phyloP scores from a whole-genome alignment of 2,113 vertebrate genomes.

The Osmerus mordax region DNA sequence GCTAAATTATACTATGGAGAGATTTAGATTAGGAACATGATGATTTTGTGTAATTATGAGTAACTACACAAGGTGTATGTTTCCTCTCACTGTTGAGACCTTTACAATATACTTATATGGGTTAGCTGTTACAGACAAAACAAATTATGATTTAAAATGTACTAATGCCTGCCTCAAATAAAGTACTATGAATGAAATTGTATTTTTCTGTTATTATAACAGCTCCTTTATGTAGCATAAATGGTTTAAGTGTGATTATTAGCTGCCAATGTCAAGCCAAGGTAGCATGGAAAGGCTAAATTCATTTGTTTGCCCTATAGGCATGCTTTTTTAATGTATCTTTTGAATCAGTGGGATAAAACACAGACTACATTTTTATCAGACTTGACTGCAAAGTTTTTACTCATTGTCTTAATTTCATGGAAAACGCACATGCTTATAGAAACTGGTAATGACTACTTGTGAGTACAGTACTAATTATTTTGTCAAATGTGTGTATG shows the following conservation, averaged over 20 bases:
- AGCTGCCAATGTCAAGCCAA: neutral
- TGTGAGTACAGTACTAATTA: too few relatives aligned
- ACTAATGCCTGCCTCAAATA: slow-evolving; percentile 11
- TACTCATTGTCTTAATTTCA: too few relatives aligned
- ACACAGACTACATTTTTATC: too few relatives aligned
- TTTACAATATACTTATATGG: neutral
- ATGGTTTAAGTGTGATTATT: neutral
- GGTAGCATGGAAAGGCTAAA: too few relatives aligned
- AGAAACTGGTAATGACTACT: too few relatives aligned
- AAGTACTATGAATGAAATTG: neutral
- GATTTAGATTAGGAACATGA: too few relatives aligned
- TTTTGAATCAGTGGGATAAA: too few relatives aligned
- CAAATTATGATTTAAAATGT: neutral
- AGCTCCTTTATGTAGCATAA: neutral
- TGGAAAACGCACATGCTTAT: too few relatives aligned
- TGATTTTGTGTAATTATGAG: neutral
- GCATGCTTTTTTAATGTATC: too few relatives aligned
- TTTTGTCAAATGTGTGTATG: neutral
- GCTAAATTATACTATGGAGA: neutral
- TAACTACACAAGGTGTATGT: neutral
- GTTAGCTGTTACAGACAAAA: neutral
- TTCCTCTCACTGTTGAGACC: neutral
- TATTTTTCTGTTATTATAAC: neutral
- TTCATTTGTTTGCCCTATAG: too few relatives aligned
- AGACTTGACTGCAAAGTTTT: too few relatives aligned